Conservation (phyloP, 2,888 invertebrate species). For the Cylloceria caligata region DNA sequence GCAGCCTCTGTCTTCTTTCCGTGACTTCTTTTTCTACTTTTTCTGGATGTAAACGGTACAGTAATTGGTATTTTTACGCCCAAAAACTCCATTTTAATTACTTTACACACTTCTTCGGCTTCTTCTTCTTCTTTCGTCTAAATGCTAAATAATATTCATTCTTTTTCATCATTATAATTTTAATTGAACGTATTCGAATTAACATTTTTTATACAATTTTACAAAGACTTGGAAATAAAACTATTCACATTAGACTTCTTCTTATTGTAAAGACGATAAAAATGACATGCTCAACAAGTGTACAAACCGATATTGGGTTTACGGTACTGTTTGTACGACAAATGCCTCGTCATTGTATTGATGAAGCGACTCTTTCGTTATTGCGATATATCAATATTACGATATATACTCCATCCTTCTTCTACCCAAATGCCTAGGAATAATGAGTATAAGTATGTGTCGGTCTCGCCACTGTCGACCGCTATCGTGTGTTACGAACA, state of each 20-base stretch:
- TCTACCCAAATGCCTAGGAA: slow-evolving; percentile 28
- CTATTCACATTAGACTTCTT: background rate
- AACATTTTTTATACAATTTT: background rate
- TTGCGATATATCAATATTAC: slow-evolving; percentile 37
- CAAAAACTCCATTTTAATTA: too few relatives aligned
- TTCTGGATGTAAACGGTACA: slow-evolving; percentile 20
- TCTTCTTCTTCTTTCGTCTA: too few relatives aligned
- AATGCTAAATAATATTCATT: background rate
- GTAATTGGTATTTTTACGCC: background rate
- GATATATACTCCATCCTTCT: background rate
- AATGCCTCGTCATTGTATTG: slow-evolving; percentile 60
- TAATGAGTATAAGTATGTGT: slow-evolving; percentile 34
- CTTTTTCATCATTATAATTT: background rate
- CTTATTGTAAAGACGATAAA: background rate
- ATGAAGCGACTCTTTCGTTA: slow-evolving; percentile 57
- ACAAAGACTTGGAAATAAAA: background rate
- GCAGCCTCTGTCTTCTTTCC: slow-evolving; percentile 45
- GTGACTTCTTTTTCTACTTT: slow-evolving; percentile 22
- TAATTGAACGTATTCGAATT: background rate
- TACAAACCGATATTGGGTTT: slow-evolving; percentile 34
- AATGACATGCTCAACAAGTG: background rate
- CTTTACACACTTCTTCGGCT: too few relatives aligned
- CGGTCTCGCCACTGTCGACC: slow-evolving; percentile 41
- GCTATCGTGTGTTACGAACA: slow-evolving; percentile 50
- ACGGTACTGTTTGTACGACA: slow-evolving; percentile 24